Conservation (phyloP, 1,140 invertebrate genomes). For the Heterodera carotae region DNA sequence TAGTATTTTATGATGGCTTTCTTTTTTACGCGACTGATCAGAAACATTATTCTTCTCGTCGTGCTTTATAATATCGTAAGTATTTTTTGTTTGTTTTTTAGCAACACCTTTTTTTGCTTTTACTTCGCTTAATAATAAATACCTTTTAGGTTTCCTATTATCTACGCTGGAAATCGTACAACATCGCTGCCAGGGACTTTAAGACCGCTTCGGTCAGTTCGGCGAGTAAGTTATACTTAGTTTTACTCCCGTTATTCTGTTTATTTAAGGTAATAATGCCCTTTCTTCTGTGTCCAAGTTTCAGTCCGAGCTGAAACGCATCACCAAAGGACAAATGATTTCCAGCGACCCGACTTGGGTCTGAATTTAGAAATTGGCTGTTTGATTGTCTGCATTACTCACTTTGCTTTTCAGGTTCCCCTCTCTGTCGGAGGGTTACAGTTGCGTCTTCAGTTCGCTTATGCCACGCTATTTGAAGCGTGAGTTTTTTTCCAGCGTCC, state of each 20-base stretch:
- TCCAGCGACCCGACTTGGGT: conserved; percentile 26
- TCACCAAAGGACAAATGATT: conserved; percentile 18
- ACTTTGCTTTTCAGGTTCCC: conserved; percentile 35
- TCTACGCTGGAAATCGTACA: conserved; percentile 40
- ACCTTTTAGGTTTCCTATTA: conserved; percentile 20
- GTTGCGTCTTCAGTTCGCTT: conserved; percentile 41
- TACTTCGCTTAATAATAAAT: no score
- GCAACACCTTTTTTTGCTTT: no score
- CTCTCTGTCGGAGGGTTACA: conserved; percentile 48
- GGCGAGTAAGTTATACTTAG: conserved; percentile 35
- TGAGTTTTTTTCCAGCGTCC: not conserved
- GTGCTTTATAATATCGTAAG: conserved; percentile 39
- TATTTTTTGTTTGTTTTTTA: not conserved
- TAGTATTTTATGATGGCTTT: conserved; percentile 37
- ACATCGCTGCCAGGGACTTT: conserved; percentile 41
- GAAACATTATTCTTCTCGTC: conserved; percentile 41
- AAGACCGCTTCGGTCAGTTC: conserved; percentile 37
- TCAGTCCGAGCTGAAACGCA: conserved; percentile 30
- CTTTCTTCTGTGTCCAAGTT: conserved; percentile 38
- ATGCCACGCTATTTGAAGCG: conserved; percentile 32
- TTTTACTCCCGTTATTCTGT: not conserved
- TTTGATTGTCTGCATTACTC: not conserved
- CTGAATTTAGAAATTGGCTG: not conserved
- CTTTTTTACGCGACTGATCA: conserved; percentile 42
- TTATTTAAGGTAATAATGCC: conserved; percentile 31